Evolutionary conservation across 2,888 invertebrate species (phyloP), one percentile per base, ranked within the genome.

Genomic region (Rhorus exstirpatorius): DNA sequence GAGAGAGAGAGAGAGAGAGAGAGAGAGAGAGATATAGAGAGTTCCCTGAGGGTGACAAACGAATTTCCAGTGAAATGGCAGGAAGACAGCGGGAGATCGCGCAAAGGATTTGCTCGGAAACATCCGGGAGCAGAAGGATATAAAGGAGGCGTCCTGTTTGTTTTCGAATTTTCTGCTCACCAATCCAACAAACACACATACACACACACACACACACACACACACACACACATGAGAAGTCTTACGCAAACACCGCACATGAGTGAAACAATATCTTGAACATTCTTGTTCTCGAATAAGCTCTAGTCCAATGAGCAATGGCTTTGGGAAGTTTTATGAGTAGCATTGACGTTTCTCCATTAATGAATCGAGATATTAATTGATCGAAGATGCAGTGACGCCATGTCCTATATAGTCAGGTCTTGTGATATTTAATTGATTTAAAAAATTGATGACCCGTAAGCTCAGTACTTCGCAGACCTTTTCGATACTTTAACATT

Each of bases 91-190:
- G 19, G 60, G 21, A 49, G n/a, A 35, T 12, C n/a, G 4, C 70
- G 8, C 26, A 26, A 44, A 21, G 14, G n/a, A 21, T 71, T 17
- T 26, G 8, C 46, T 55, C 24, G 24, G 35, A 72, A 35, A 68
- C 24, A 53, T 61, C 60, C 68, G 51, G 51, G 51, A 10, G 51
- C 6, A 26, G 26, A 35, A 19, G n/a, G 51, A 38, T 31, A 31
- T 60, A 60, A 55, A 31, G 46, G 65, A 67, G 75, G 21, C 41
- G 17, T 14, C 58, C 35, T 67, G 49, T 67, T 67, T 67, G 58
- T 76, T 67, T 21, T 58, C 67, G 76, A 63, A 67, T 76, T 76
- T 76, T 58, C 67, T 76, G 21, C 67, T 49, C n/a, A n/a, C n/a
- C n/a, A n/a, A 19, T 14, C 67, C 17, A 46, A 41, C 60, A 31